Evolutionary conservation across 2,113 vertebrate species (phyloP), one percentile per base, ranked within the genome.

Genomic region (Ammodytes marinus): DNA sequence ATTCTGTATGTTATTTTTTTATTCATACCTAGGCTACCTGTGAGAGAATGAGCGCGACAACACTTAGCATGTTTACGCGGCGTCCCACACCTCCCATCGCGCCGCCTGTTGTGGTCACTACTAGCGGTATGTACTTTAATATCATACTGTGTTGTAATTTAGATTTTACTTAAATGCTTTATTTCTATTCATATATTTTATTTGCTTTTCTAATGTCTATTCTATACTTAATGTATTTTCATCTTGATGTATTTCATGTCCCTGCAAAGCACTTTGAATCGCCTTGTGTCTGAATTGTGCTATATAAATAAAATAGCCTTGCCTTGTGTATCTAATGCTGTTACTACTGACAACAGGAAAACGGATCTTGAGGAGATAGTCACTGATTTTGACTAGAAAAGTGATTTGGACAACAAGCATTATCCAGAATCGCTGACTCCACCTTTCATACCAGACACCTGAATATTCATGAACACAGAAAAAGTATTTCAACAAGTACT

Each of bases 71-170:
- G 4, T 8, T 69, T 15, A 0, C 37, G 0, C 58, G 66, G 5
- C 85, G 88, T 13, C 2, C 79, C 17, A 12, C 61, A 1, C 3
- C 58, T 43, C 79, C 69, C 0, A 19, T 86, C 14, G 72, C 47
- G 13, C 12, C 49, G 0, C 63, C 78, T 27, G 1, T 35, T 0
- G 0, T 47, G 0, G 1, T 55, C 61, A 60, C 73, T 3, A 6
- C 47, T 14, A 82, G 6, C 63, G 76, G 95, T 95, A 90, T 46
- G 92, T 90, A 14, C 43, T 11, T 11, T 8, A 12, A 2, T 19
- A 35, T 17, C 2, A 9, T 0, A n/a, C 3, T 46, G 12, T 63
- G 7, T 17, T 15, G 11, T 46, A 46, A 6, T 17, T 0, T 39
- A 15, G 55, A 3, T 27, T 6, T 61, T 10, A 0, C 5, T 68